phyloP scores from a whole-genome alignment of 2,888 invertebrate species.

The Stenodema calcarata region DNA sequence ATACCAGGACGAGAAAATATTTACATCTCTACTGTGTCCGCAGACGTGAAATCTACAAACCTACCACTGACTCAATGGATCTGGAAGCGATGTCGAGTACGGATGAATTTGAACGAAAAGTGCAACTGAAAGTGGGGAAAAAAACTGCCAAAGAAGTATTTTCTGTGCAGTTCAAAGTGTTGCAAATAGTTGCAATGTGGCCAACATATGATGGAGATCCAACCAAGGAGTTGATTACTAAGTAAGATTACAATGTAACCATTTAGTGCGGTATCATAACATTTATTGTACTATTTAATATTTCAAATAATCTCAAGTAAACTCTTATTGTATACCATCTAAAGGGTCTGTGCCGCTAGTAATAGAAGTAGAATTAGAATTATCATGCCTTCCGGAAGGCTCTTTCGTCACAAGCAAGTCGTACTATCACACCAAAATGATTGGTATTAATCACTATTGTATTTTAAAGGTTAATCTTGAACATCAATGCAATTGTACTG shows the following conservation, averaged over 20 bases:
- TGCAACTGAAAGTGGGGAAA: background rate
- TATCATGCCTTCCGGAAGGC: too few relatives aligned
- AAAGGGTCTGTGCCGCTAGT: too few relatives aligned
- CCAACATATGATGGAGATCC: background rate
- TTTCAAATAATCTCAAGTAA: too few relatives aligned
- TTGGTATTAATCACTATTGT: too few relatives aligned
- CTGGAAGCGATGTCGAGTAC: background rate
- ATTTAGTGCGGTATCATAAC: too few relatives aligned
- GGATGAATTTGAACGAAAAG: background rate
- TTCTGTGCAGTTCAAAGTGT: background rate
- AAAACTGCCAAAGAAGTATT: background rate
- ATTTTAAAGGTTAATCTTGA: background rate
- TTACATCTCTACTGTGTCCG: background rate
- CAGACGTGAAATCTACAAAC: background rate
- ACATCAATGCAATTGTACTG: background rate
- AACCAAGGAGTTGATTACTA: background rate
- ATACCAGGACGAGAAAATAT: background rate
- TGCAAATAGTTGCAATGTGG: constrained; percentile 2
- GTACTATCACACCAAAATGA: too few relatives aligned
- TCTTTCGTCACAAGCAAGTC: too few relatives aligned
- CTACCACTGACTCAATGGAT: background rate
- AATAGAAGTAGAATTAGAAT: too few relatives aligned
- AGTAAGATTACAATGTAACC: background rate
- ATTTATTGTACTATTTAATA: too few relatives aligned
- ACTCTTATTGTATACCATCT: too few relatives aligned